phyloP scores from a whole-genome alignment of 1,140 invertebrate genomes.

The Platyscapa corneri region DNA sequence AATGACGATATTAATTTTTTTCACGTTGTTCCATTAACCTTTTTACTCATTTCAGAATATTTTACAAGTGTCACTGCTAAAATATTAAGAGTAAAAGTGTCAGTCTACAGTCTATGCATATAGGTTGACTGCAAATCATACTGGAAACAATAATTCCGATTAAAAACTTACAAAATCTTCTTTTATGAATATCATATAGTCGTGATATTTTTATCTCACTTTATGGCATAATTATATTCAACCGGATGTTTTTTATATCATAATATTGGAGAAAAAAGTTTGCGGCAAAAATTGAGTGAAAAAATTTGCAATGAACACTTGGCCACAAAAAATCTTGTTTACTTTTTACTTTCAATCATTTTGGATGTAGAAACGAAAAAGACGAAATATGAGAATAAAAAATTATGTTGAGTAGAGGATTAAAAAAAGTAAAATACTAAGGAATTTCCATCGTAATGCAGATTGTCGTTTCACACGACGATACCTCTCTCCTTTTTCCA shows the following conservation, averaged over 20 bases:
- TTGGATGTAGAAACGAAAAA: not conserved
- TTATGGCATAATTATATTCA: not conserved
- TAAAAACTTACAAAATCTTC: not conserved
- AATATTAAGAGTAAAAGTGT: too few relatives aligned
- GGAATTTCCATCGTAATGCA: constrained; percentile 23
- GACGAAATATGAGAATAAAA: not conserved
- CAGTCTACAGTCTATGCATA: too few relatives aligned
- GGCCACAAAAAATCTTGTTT: not conserved
- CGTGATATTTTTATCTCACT: not conserved
- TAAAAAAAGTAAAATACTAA: not conserved
- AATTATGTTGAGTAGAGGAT: not conserved
- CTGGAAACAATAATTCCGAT: not conserved
- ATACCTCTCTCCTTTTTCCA: not conserved
- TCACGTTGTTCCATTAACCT: too few relatives aligned
- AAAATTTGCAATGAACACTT: not conserved
- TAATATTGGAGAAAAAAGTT: not conserved
- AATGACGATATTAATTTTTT: too few relatives aligned
- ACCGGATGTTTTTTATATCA: not conserved
- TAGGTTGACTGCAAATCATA: too few relatives aligned
- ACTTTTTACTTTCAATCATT: constrained; percentile 9
- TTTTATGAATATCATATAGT: constrained; percentile 2
- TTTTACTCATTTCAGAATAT: too few relatives aligned
- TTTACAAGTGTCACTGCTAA: too few relatives aligned
- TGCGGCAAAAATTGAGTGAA: not conserved
- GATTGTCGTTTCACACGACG: constrained; percentile 36